phyloP scores from a whole-genome alignment of 1,140 invertebrate genomes.

The Diprion similis region DNA sequence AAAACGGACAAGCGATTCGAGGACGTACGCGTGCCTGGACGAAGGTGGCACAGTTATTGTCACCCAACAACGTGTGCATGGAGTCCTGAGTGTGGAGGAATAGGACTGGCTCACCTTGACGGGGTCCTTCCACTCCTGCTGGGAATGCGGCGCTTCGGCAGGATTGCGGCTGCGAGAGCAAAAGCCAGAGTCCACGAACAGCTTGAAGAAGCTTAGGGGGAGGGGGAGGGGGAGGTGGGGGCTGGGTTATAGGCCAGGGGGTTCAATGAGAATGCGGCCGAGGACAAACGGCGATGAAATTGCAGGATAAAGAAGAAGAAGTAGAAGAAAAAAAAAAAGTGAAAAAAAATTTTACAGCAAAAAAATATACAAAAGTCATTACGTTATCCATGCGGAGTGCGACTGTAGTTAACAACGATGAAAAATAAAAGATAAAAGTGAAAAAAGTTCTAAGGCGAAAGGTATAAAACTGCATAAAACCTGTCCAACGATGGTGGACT shows the following conservation, averaged over 20 bases:
- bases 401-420: background rate
- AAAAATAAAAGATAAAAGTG: background rate
- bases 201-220: background rate
- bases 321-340: background rate
- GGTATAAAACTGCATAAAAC: background rate
- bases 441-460: background rate
- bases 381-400: too few species aligned
- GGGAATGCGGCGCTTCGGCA: constrained; percentile 42
- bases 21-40: too few species aligned
- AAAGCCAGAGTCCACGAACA: constrained; percentile 15
- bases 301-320: background rate
- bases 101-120: constrained; percentile 58
- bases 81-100: background rate
- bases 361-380: background rate
- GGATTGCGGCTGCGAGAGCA: background rate
- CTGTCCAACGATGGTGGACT: background rate
- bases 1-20: too few species aligned
- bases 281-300: too few species aligned
- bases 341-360: background rate
- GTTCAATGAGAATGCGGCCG: background rate
- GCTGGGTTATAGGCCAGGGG: constrained; percentile 31
- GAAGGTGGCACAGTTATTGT: too few species aligned
- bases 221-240: constrained; percentile 3
- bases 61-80: too few species aligned
- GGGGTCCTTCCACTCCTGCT: constrained; percentile 57